phyloP scores from a whole-genome alignment of 2,797 vertebrate genomes.

The Mormyrops attenuatus region DNA sequence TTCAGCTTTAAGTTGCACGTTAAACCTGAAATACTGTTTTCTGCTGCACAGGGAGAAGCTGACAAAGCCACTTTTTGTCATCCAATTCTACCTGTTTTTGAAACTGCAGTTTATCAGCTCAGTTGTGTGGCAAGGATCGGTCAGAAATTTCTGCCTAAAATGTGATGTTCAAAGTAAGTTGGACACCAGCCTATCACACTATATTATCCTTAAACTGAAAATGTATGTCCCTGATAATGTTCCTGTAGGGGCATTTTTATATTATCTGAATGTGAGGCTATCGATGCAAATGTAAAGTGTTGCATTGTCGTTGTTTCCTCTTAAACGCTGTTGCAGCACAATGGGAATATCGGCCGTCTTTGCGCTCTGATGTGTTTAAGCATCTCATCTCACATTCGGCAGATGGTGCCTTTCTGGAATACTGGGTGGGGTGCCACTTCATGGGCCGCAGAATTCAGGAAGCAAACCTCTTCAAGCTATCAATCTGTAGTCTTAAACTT shows the following conservation, averaged over 20 bases:
- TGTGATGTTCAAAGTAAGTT: background rate
- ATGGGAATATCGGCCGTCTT: slow-evolving; percentile 21
- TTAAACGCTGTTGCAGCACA: slow-evolving; percentile 41
- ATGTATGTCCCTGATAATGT: background rate
- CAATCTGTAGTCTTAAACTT: slow-evolving; percentile 31
- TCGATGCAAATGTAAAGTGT: slow-evolving; percentile 47
- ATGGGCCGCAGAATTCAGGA: slow-evolving; percentile 70
- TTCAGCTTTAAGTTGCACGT: background rate
- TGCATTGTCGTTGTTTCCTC: slow-evolving; percentile 47
- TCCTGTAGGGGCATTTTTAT: slow-evolving; percentile 31
- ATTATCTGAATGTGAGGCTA: slow-evolving; percentile 39
- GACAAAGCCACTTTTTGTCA: background rate
- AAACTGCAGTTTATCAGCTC: background rate
- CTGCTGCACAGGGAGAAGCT: background rate
- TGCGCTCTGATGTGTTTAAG: slow-evolving; percentile 44
- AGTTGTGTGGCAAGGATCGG: background rate
- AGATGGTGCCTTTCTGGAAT: slow-evolving; percentile 66
- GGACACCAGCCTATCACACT: background rate
- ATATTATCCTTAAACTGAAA: background rate
- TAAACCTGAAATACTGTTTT: background rate
- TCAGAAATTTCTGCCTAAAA: background rate
- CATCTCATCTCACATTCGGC: slow-evolving; percentile 35
- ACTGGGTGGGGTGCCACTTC: slow-evolving; percentile 49
- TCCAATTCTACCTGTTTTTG: background rate
- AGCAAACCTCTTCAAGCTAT: slow-evolving; percentile 60